These are phyloP conservation scores for Peromyscus californicus DNA, from an alignment of 2,113 vertebrate species.

Conservation along the genomic window DNA sequence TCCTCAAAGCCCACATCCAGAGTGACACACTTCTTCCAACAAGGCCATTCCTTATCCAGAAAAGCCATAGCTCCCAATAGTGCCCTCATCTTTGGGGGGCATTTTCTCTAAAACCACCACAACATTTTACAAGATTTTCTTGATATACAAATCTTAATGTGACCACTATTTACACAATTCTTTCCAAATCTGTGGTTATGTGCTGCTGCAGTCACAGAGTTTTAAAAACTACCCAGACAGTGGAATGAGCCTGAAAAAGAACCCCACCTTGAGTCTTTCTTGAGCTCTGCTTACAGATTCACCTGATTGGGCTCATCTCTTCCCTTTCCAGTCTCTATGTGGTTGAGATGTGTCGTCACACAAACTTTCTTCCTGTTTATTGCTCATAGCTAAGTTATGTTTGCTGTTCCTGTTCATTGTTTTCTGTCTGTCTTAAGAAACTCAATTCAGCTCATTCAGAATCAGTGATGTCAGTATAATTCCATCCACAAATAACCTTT, in stretches of 20 bases:
- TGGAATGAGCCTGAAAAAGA: accelerated
- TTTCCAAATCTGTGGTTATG: background rate
- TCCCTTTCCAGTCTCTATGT: background rate
- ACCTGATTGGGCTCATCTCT: too few relatives aligned
- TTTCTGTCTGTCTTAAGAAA: background rate
- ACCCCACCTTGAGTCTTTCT: background rate
- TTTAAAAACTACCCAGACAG: background rate
- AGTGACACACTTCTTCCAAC: too few relatives aligned
- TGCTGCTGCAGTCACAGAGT: background rate
- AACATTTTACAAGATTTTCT: too few relatives aligned
- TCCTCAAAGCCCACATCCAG: too few relatives aligned
- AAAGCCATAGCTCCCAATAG: too few relatives aligned
- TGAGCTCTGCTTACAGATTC: background rate
- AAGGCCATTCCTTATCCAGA: too few relatives aligned
- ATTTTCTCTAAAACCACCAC: too few relatives aligned
- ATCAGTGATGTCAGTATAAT: background rate
- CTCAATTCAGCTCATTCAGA: background rate
- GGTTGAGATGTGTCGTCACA: background rate
- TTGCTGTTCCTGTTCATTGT: background rate
- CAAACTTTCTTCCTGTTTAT: background rate
- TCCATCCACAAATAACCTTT: background rate
- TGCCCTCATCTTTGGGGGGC: too few relatives aligned
- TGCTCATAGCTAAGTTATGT: background rate
- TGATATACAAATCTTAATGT: background rate
- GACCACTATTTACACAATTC: background rate